Conservation (phyloP, 2,888 invertebrate species). For the Julus scandinavius region DNA sequence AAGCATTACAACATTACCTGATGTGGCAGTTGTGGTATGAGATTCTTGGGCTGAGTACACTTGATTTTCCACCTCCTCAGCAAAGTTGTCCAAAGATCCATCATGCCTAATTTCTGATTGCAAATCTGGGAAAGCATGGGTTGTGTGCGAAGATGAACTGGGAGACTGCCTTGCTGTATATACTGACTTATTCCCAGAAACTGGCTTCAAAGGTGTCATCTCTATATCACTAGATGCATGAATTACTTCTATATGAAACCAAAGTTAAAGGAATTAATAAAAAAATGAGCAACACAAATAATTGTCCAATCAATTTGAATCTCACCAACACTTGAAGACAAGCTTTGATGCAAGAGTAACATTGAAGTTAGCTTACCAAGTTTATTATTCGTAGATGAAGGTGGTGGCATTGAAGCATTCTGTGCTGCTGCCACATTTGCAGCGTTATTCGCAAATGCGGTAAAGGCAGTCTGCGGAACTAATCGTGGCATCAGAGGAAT, state of each 20-base stretch:
- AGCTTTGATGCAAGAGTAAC: no score
- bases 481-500: conserved; percentile 85
- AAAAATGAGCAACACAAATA: neutral
- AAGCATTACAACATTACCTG: neutral
- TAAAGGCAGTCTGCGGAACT: conserved; percentile 86
- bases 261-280: neutral
- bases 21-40: neutral
- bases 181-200: neutral
- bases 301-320: no score
- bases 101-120: neutral
- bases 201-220: conserved; percentile 1
- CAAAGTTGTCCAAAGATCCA: neutral
- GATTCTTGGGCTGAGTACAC: neutral
- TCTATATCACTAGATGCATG: neutral
- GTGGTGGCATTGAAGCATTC: conserved; percentile 71
- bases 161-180: neutral
- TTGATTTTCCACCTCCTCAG: conserved; percentile 7
- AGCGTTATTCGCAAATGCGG: conserved; percentile 83
- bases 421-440: conserved; percentile 75
- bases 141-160: neutral
- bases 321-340: no score
- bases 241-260: neutral
- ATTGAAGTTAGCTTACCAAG: neutral
- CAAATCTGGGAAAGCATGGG: neutral
- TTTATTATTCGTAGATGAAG: conserved; percentile 54